These are phyloP conservation scores for Thelaira solivaga DNA, from an alignment of 2,888 invertebrate species.

Conservation along the genomic window DNA sequence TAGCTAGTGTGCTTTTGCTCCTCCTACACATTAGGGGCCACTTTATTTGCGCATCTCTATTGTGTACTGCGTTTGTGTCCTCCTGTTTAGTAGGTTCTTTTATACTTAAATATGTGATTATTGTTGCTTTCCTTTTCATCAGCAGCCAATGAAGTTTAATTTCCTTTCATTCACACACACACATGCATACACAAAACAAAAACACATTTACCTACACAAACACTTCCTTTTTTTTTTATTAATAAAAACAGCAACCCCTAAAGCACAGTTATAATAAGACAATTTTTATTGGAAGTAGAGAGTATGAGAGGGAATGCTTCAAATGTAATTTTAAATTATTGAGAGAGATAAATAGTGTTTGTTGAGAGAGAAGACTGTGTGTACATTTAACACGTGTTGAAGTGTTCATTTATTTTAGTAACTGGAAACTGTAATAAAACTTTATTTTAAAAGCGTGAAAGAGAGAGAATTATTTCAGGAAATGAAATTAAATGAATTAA, in stretches of 20 bases:
- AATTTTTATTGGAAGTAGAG: neutral
- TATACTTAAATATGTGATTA: slow-evolving; percentile 34
- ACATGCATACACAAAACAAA: neutral
- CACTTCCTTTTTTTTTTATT: too few relatives aligned
- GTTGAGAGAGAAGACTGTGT: neutral
- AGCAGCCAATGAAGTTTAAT: slow-evolving; percentile 57
- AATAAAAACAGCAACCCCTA: slow-evolving; percentile 47
- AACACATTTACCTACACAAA: too few relatives aligned
- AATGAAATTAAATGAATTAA: too few relatives aligned
- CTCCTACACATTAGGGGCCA: slow-evolving; percentile 60
- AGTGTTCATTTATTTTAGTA: slow-evolving; percentile 40
- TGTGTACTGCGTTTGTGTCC: neutral
- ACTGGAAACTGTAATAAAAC: neutral
- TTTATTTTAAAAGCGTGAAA: neutral
- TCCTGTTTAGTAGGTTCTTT: slow-evolving; percentile 53
- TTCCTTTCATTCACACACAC: slow-evolving; percentile 43
- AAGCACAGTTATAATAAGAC: neutral
- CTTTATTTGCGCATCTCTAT: slow-evolving; percentile 41
- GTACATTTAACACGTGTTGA: slow-evolving; percentile 48
- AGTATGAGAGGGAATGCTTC: neutral
- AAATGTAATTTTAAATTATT: neutral
- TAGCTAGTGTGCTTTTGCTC: slow-evolving; percentile 34
- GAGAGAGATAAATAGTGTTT: slow-evolving; percentile 1
- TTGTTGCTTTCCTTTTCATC: slow-evolving; percentile 45
- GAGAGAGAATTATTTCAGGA: neutral